These are phyloP conservation scores for Drosophila gaucha DNA, from an alignment of 2,888 invertebrate genomes.

Conservation along the genomic window DNA sequence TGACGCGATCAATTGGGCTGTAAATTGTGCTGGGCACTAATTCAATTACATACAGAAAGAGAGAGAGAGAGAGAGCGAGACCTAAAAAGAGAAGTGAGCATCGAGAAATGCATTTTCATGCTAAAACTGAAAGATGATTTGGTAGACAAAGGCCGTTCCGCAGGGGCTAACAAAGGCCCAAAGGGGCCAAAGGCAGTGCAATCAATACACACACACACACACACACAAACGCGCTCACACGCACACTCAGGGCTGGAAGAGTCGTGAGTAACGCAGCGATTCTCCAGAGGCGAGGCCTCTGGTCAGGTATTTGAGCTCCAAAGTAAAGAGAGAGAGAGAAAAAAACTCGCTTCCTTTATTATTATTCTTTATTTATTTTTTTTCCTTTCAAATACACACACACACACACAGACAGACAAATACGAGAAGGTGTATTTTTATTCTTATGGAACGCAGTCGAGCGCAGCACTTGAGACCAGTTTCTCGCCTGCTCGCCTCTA, in stretches of 20 bases:
- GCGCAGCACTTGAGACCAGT: conserved; percentile 77
- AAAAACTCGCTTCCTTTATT: conserved; percentile 62
- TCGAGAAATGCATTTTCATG: conserved; percentile 68
- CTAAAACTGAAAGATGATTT: conserved; percentile 49
- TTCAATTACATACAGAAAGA: conserved; percentile 11
- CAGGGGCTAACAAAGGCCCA: conserved; percentile 42
- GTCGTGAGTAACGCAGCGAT: conserved; percentile 28
- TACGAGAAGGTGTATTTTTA: conserved; percentile 60
- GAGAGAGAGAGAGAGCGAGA: background rate
- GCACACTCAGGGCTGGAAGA: conserved; percentile 45
- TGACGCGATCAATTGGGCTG: conserved; percentile 9
- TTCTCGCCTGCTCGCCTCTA: conserved; percentile 40
- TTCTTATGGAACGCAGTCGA: conserved; percentile 63
- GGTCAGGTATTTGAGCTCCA: conserved; percentile 60
- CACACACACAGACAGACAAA: conserved; percentile 14
- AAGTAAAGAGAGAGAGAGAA: conserved; percentile 30
- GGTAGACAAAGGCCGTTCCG: conserved; percentile 34
- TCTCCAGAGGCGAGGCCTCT: conserved; percentile 43
- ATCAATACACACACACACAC: conserved; percentile 36
- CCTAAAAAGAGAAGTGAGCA: background rate
- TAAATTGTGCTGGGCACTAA: conserved; percentile 24
- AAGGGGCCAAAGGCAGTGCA: conserved; percentile 38
- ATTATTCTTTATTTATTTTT: conserved; percentile 61
- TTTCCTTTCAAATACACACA: conserved; percentile 64
- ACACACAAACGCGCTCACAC: conserved; percentile 25